Conservation (phyloP, 2,797 vertebrate species). For the Cyclopterus lumpus region DNA sequence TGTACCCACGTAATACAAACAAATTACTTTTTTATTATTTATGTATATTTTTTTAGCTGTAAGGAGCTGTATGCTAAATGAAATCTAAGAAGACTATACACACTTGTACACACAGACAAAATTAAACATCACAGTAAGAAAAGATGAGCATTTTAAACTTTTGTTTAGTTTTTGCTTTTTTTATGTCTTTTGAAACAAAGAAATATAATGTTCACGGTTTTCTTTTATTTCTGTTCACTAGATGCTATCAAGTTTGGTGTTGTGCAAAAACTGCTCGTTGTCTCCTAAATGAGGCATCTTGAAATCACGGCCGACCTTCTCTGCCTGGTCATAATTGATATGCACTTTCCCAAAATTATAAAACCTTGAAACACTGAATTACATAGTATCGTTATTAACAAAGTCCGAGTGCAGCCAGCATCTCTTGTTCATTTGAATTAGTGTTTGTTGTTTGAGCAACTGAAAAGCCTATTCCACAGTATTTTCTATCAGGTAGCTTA, state of each 20-base stretch:
- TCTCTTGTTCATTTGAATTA: slow-evolving; percentile 22
- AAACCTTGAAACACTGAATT: slow-evolving; percentile 21
- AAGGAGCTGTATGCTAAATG: slow-evolving; percentile 57
- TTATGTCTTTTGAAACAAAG: slow-evolving; percentile 52
- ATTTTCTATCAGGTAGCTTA: slow-evolving; percentile 61
- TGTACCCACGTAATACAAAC: slow-evolving; percentile 63
- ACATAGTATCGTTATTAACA: slow-evolving; percentile 3
- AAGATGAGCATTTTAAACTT: slow-evolving; percentile 44
- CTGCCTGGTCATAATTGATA: slow-evolving; percentile 30
- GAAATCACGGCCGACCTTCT: slow-evolving; percentile 19
- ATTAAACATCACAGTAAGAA: slow-evolving; percentile 72
- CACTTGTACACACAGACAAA: slow-evolving; percentile 72
- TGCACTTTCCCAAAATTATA: slow-evolving; percentile 16
- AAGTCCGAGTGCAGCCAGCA: slow-evolving; percentile 24
- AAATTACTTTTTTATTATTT: slow-evolving; percentile 48
- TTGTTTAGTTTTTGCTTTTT: slow-evolving; percentile 44
- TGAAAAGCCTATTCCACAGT: slow-evolving; percentile 52
- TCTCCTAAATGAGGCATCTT: slow-evolving; percentile 48
- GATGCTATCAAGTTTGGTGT: slow-evolving; percentile 46
- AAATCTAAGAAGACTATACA: slow-evolving; percentile 74
- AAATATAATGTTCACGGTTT: slow-evolving; percentile 38
- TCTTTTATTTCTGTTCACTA: slow-evolving; percentile 38
- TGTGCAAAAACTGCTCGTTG: slow-evolving; percentile 76
- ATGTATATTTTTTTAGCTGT: slow-evolving; percentile 49
- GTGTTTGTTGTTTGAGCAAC: slow-evolving; percentile 41